Evolutionary conservation across 2,797 vertebrate genomes (phyloP), one percentile per base, ranked within the genome.

Genomic region (Agapornis canus): DNA sequence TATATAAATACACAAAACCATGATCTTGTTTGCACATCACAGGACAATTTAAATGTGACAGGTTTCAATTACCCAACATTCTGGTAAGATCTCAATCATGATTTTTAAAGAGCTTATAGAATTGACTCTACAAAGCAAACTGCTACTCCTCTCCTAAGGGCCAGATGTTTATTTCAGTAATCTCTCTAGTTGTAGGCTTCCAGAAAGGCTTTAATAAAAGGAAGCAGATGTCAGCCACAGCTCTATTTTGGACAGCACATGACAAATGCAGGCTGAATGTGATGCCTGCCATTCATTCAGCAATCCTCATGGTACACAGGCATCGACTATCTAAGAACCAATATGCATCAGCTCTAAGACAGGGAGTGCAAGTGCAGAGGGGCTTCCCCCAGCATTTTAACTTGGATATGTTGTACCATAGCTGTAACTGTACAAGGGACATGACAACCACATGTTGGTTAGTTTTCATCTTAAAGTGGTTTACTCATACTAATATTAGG

Each of bases 121-220:
- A 93, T 7, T 49, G 60, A 71, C 56, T 77, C 66, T 39, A 45
- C 70, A 90, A 89, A 86, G 69, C 68, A 86, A 82, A 83, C 69
- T 93, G 82, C 37, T 91, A 56, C 83, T 86, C 78, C 37, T 76
- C 61, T 89, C 20, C 48, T 47, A 69, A 87, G 51, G 61, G 61
- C 71, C 80, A 92, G 86, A 90, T 87, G 63, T 73, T 86, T 81
- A 75, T 91, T 90, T 84, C 42, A 5, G 40, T 81, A 72, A 90
- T 80, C 93, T 71, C 70, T 88, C 76, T 37, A 86, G 47, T 14
- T 47, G 43, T 6, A 84, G 80, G 49, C 59, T 90, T 89, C 39
- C 77, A 66, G 43, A 82, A 92, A 94, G 65, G 47, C 49, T 94
- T 91, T 76, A 79, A 79, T 73, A 35, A 82, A 66, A 76, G 71